These are phyloP conservation scores for Charadrius vociferus DNA, from an alignment of 2,113 vertebrate species.

Conservation along the genomic window DNA sequence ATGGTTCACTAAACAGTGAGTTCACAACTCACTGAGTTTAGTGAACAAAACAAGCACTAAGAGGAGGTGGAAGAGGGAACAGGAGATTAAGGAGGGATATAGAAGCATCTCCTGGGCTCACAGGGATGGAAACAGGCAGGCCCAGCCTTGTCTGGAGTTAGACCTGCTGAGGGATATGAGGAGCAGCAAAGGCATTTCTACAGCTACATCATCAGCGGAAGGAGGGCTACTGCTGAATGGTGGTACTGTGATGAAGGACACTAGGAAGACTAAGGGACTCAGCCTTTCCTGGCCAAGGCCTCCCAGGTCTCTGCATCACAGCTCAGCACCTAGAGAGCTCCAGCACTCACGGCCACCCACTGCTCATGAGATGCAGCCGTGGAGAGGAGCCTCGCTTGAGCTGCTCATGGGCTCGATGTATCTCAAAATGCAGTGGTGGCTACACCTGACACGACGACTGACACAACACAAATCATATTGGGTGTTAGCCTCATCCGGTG, in stretches of 20 bases:
- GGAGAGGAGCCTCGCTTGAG: neutral
- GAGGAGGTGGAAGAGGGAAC: neutral
- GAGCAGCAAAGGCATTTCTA: neutral
- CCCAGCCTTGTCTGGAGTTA: neutral
- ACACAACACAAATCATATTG: neutral
- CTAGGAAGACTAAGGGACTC: neutral
- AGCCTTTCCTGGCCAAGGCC: neutral
- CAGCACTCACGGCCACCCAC: rapidly evolving
- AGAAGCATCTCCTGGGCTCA: neutral
- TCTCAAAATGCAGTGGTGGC: neutral
- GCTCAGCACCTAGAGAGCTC: neutral
- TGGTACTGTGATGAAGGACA: neutral
- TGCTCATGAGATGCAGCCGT: neutral
- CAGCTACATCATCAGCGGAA: neutral
- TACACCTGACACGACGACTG: neutral
- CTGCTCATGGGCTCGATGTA: neutral
- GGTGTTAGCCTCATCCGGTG: neutral
- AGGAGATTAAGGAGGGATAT: neutral
- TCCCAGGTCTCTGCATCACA: rapidly evolving
- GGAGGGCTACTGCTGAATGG: neutral
- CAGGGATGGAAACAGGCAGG: neutral
- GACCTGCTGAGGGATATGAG: neutral
- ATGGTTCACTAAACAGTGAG: no score
- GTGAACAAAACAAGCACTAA: neutral
- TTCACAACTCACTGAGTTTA: neutral